Evolutionary conservation across 2,888 invertebrate genomes (phyloP).

Genomic region (Argyresthia albistria): DNA sequence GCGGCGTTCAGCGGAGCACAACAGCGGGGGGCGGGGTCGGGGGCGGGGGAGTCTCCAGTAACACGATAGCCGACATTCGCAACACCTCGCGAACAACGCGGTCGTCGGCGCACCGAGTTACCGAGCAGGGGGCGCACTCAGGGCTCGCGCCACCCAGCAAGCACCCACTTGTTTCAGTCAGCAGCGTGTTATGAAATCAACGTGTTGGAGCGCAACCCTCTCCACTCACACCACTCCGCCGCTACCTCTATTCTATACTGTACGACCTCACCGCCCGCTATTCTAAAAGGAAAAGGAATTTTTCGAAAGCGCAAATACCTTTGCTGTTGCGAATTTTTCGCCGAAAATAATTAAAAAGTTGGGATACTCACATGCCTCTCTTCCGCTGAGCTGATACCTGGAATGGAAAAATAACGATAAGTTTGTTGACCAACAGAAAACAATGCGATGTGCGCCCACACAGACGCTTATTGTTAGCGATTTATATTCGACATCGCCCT

Average conservation of each 20-base stretch:
- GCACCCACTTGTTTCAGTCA: slow-evolving; percentile 67
- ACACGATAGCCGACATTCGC: slow-evolving; percentile 61
- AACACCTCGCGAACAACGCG: slow-evolving; percentile 63
- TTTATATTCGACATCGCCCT: slow-evolving; percentile 1
- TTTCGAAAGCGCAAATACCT: slow-evolving; percentile 20
- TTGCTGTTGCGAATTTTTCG: slow-evolving; percentile 12
- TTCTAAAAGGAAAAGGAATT: slow-evolving; percentile 60
- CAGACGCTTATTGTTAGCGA: not conserved
- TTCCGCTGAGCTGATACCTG: slow-evolving; percentile 70
- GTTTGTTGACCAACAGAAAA: not conserved
- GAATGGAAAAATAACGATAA: slow-evolving; percentile 22
- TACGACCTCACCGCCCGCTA: slow-evolving; percentile 29
- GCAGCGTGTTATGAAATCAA: slow-evolving; percentile 69
- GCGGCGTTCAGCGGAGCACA: slow-evolving; percentile 40
- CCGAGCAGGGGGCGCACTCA: not conserved
- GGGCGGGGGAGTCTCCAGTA: slow-evolving; percentile 19
- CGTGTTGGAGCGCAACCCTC: slow-evolving; percentile 50
- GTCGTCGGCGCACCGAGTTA: slow-evolving; percentile 14
- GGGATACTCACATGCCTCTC: slow-evolving; percentile 63
- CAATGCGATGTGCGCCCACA: not conserved
- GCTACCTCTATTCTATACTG: slow-evolving; percentile 40
- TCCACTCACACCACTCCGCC: too few relatives aligned
- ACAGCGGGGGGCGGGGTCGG: slow-evolving; percentile 21
- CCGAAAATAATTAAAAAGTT: slow-evolving; percentile 6
- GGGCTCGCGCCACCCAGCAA: slow-evolving; percentile 29